Conservation (phyloP, 2,113 vertebrate species). For the Pyrgilauda ruficollis region DNA sequence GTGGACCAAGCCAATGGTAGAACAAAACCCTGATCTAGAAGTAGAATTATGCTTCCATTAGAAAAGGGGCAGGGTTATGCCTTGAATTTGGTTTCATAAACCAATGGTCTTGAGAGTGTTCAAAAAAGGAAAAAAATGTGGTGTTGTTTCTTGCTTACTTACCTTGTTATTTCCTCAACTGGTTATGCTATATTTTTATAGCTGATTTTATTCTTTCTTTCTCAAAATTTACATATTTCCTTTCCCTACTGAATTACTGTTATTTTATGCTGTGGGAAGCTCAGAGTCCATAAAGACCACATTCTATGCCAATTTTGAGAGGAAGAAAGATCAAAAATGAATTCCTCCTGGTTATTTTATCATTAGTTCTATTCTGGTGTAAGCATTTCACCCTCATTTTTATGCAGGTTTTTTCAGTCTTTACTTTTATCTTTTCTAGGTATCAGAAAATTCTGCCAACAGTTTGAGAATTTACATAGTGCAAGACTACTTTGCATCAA, state of each 20-base stretch:
- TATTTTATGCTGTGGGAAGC: not conserved
- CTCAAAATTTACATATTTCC: not conserved
- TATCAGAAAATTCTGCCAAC: not conserved
- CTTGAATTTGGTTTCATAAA: not conserved
- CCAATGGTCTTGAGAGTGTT: not conserved
- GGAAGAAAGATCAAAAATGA: not conserved
- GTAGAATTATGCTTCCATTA: not conserved
- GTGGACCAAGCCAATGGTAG: not conserved
- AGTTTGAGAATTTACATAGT: not conserved
- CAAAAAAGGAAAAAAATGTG: not conserved
- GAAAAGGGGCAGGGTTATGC: not conserved
- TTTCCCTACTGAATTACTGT: not conserved
- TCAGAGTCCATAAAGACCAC: not conserved
- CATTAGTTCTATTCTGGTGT: not conserved
- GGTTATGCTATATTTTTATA: not conserved
- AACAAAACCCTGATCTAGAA: not conserved
- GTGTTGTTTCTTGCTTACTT: not conserved
- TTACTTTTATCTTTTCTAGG: not conserved
- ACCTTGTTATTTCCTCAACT: not conserved
- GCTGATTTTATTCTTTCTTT: not conserved
- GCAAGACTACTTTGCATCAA: not conserved
- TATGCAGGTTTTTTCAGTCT: not conserved
- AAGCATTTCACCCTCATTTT: not conserved
- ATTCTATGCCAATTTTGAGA: not conserved
- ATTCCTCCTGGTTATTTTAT: not conserved